A percentile compares a stretch with the other conserved stretches of the same genome.
These are phyloP conservation scores for Hermetia illucens DNA, from an alignment of 1,140 invertebrate genomes.

Conservation along the genomic window DNA sequence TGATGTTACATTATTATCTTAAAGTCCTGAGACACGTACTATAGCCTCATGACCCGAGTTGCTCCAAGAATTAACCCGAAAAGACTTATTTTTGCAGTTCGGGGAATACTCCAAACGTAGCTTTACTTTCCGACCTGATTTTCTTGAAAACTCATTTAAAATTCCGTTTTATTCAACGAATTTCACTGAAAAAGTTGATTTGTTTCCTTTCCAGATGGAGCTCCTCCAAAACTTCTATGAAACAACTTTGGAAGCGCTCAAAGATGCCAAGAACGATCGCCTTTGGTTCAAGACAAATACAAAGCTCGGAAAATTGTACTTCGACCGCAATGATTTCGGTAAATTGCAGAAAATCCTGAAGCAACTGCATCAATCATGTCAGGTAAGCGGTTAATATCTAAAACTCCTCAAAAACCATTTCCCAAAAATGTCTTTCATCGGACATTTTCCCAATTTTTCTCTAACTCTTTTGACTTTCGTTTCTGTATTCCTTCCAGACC, in stretches of 20 bases:
- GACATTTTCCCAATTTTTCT: constrained; percentile 5
- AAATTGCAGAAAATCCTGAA: constrained; percentile 95
- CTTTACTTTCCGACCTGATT: too few relatives aligned
- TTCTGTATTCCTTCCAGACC: constrained; percentile 53
- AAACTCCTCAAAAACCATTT: constrained; percentile 1
- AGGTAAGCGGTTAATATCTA: constrained; percentile 38
- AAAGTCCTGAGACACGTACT: too few relatives aligned
- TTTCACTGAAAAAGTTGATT: constrained; percentile 4
- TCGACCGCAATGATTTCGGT: constrained; percentile 88
- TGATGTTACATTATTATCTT: too few relatives aligned
- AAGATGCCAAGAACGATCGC: constrained; percentile 97
- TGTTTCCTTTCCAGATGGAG: constrained; percentile 97
- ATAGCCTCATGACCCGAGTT: too few relatives aligned
- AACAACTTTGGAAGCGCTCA: constrained; percentile 93
- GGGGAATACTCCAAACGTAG: too few relatives aligned
- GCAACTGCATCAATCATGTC: constrained; percentile 93
- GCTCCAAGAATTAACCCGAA: too few relatives aligned
- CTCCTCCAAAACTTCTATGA: constrained; percentile 99
- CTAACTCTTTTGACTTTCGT: constrained; percentile 3
- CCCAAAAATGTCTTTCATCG: too few relatives aligned
- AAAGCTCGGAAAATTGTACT: constrained; percentile 97
- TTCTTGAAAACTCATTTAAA: too few relatives aligned
- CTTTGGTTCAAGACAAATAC: constrained; percentile 99
- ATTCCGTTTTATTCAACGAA: constrained; percentile 9
- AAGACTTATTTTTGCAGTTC: constrained; percentile 4